A percentile compares a stretch with the other conserved stretches of the same genome.
Conservation (phyloP, 2,113 vertebrate species). For the Caracal caracal region DNA sequence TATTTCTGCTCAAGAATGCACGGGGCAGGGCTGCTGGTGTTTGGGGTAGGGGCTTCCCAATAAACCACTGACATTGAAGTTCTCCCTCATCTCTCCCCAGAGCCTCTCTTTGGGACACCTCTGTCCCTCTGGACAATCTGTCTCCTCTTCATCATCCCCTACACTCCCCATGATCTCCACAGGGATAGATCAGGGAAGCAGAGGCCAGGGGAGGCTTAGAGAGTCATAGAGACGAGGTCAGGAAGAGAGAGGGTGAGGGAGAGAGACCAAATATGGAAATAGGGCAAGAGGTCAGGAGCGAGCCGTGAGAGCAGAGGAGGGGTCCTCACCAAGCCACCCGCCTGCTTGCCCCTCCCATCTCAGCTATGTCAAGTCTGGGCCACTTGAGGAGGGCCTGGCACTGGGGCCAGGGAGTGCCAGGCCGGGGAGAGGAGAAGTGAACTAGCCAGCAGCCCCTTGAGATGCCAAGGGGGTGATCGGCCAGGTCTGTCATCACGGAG, state of each 20-base stretch:
- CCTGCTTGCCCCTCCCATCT: not conserved
- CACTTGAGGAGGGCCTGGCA: slow-evolving; percentile 37
- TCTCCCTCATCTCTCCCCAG: not conserved
- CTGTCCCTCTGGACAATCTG: not conserved
- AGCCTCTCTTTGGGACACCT: not conserved
- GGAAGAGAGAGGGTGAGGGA: not conserved
- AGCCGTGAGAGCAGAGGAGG: not conserved
- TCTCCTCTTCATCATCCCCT: not conserved
- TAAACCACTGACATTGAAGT: slow-evolving; percentile 61
- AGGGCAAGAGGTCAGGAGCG: not conserved
- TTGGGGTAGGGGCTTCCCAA: slow-evolving; percentile 51
- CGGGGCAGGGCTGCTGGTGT: slow-evolving; percentile 45
- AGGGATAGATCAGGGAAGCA: not conserved
- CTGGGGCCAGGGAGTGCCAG: slow-evolving; percentile 11
- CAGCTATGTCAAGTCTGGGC: slow-evolving; percentile 50
- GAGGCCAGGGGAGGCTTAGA: not conserved
- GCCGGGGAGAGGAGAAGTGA: not conserved
- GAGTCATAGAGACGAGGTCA: not conserved
- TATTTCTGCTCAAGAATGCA: slow-evolving; percentile 64
- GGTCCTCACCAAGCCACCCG: not conserved
- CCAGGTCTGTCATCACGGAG: not conserved
- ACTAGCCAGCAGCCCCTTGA: slow-evolving; percentile 46
- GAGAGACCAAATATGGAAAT: not conserved
- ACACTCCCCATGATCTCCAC: not conserved
- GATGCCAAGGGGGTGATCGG: slow-evolving; percentile 59